These are phyloP conservation scores for Oxytorus armatus DNA, from an alignment of 2,888 invertebrate genomes.

Conservation along the genomic window DNA sequence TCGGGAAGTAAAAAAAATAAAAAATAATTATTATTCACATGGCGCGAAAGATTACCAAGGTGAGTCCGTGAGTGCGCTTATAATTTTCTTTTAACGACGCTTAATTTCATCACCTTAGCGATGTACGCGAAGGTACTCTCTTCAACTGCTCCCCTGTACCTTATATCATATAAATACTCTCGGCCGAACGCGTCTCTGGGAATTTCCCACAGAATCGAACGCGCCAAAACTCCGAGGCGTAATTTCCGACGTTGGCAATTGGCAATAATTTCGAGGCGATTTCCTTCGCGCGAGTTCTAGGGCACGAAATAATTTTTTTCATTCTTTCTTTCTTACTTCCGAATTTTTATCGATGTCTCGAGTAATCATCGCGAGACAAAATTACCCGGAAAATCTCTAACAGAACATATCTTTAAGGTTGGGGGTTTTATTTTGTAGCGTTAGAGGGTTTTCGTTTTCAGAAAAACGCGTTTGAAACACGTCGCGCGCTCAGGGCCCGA, in stretches of 20 bases:
- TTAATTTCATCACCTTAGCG: constrained; percentile 62
- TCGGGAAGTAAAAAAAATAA: constrained; percentile 16
- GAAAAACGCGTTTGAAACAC: too few species aligned
- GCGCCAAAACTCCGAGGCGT: constrained; percentile 26
- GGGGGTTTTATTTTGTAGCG: too few species aligned
- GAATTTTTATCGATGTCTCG: not conserved
- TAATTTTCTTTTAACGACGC: constrained; percentile 58
- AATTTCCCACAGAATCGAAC: constrained; percentile 52
- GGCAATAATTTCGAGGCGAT: not conserved
- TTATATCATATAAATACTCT: too few species aligned
- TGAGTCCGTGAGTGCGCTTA: constrained; percentile 20
- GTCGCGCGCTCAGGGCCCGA: too few species aligned
- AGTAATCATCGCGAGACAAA: too few species aligned
- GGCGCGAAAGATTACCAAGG: constrained; percentile 49
- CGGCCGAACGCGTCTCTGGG: too few species aligned
- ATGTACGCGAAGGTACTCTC: constrained; percentile 14
- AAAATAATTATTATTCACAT: constrained; percentile 45
- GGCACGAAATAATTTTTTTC: not conserved
- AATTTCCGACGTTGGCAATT: constrained; percentile 23
- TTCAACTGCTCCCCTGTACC: constrained; percentile 4
- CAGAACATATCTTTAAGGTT: too few species aligned
- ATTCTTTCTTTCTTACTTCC: not conserved
- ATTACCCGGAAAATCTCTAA: too few species aligned
- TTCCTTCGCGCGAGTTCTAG: not conserved
- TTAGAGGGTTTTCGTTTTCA: too few species aligned